Base-by-base conservation (phyloP, 2,113 vertebrate genomes). In the Campylorhamphus procurvoides region DNA sequence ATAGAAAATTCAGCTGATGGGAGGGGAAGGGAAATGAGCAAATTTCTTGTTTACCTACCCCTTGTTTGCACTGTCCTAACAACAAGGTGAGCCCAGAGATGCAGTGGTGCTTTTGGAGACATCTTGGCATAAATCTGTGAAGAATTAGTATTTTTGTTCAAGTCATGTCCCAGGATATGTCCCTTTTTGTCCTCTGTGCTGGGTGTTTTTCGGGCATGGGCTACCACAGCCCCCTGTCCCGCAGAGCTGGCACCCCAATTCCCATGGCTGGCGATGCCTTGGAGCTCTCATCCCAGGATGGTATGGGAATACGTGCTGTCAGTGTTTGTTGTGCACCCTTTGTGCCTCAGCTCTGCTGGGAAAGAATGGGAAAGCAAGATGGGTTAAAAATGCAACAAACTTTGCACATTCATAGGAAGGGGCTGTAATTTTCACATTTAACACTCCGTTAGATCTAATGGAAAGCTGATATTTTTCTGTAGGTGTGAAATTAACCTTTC, bases 401-500 rank as follows among this genome's bases (percentile, higher is more conserved):
- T 42, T 50, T 74, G 46, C 62, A 40, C 35, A 59, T 82, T 76
- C 18, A 12, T 63, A 11, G n/a, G 55, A 90, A 94, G 64, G 88
- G 79, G 35, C 59, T 75, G 40, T 84, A 90, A 87, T 96, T 96
- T 97, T 88, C n/a, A 1, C 66, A 37, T 97, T 95, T 96, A 96
- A 91, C 87, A 96, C 90, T 88, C 88, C 4, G 73, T 83, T 96
- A 94, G 86, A 60, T 92, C 87, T 88, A 97, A 88, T 91, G 84
- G 79, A 78, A 96, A 97, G 90, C 75, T 84, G 92, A 78, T 97
- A 93, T 93, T 96, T 91, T 94, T 93, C 89, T 83, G 84, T 93
- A 96, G 88, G 87, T 96, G 68, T 95, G 96, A 97, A 97, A 97
- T 98, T 96, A 97, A 97, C 93, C 94, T 98, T 97, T 97, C 96